phyloP scores from a whole-genome alignment of 2,113 vertebrate species.

The Phalacrocorax pelagicus region DNA sequence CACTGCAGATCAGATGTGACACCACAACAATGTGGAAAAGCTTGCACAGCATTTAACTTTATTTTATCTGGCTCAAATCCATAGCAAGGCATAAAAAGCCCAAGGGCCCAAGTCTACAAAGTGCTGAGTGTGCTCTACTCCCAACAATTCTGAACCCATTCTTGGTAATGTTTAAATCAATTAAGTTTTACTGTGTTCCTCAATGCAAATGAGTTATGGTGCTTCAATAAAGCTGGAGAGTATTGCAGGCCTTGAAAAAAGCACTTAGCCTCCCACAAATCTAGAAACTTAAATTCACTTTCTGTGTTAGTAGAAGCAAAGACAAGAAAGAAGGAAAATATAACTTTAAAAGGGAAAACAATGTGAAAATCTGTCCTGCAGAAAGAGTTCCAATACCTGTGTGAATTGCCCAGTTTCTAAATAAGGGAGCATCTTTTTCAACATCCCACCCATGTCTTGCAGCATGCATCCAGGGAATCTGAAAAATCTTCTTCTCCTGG shows the following conservation, averaged over 20 bases:
- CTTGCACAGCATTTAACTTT: conserved; percentile 48
- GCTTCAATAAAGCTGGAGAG: neutral
- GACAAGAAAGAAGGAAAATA: neutral
- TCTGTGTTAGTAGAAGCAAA: neutral
- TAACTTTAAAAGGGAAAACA: neutral
- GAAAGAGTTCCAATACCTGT: conserved; percentile 77
- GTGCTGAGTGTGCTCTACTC: conserved; percentile 13
- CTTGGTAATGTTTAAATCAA: conserved; percentile 25
- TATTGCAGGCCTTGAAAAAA: neutral
- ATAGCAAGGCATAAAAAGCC: conserved; percentile 4
- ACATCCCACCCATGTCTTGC: conserved; percentile 91
- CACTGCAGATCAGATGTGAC: neutral
- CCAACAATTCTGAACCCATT: neutral
- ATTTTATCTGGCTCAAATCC: conserved; percentile 26
- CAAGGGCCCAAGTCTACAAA: neutral
- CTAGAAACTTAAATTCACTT: neutral
- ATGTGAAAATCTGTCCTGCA: neutral
- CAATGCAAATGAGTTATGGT: neutral
- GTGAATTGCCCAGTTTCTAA: conserved; percentile 90
- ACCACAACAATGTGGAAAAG: neutral
- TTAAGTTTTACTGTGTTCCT: conserved; percentile 1
- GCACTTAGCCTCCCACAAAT: neutral
- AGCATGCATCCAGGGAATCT: conserved; percentile 92
- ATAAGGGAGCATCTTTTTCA: conserved; percentile 89
- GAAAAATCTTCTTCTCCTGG: conserved; percentile 90